Conservation (phyloP, 2,113 vertebrate species). For the Pelecanoides urinatrix region DNA sequence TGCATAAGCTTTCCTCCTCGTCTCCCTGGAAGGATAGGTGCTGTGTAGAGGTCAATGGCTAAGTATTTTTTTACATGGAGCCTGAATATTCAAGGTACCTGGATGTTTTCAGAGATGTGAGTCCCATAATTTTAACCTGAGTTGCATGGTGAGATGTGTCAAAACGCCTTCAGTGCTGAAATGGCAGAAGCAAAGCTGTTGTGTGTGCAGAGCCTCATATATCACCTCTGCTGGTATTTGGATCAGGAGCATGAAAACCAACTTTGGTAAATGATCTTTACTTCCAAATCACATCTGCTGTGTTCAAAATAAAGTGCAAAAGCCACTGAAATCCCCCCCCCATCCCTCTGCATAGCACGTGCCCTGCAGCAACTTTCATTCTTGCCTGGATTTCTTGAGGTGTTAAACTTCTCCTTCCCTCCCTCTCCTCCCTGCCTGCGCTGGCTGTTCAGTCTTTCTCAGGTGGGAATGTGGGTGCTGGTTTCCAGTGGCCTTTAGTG, state of each 20-base stretch:
- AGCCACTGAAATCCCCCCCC: background rate
- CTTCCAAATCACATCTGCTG: background rate
- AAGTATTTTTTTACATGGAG: background rate
- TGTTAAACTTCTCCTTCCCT: background rate
- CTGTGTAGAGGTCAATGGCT: background rate
- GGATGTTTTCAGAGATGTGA: background rate
- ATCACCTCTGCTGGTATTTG: background rate
- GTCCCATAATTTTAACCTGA: background rate
- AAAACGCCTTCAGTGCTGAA: background rate
- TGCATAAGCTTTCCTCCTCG: background rate
- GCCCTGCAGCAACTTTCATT: background rate
- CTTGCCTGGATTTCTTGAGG: background rate
- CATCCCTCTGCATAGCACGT: background rate
- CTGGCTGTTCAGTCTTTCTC: background rate
- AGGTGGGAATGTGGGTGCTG: accelerated
- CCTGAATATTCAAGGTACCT: background rate
- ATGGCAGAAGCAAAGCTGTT: background rate
- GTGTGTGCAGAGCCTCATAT: accelerated
- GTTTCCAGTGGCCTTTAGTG: background rate
- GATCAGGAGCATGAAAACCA: background rate
- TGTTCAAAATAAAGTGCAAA: background rate
- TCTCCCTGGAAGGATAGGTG: background rate
- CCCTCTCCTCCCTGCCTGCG: background rate
- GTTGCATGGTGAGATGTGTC: background rate
- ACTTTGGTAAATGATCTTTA: background rate